Evolutionary conservation across 64 coral and sea anemone species (phyloP).

Genomic region (Montipora cactus): DNA sequence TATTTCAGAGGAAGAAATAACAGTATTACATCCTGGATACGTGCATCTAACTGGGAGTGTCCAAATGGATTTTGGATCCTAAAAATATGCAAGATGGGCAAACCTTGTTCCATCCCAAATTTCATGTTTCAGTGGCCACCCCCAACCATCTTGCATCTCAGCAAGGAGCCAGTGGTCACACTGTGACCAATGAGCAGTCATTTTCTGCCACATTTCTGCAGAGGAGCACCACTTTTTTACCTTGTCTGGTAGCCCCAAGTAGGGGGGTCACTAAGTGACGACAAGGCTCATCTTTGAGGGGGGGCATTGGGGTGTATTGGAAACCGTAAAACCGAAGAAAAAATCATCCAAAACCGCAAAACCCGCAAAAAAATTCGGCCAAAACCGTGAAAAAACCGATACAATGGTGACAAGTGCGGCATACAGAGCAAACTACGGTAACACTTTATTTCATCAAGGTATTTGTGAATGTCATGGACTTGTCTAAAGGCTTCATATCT

Average conservation of each 20-base stretch:
- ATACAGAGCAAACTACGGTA: too few species aligned
- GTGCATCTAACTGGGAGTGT: slow-evolving; percentile 72
- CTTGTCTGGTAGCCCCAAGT: slow-evolving; percentile 70
- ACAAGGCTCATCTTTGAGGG: slow-evolving; percentile 53
- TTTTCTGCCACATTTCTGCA: slow-evolving; percentile 75
- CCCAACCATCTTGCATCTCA: slow-evolving; percentile 65
- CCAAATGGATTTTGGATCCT: slow-evolving; percentile 79
- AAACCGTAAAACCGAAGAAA: too few species aligned
- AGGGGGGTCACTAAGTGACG: slow-evolving; percentile 60
- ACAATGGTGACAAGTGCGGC: too few species aligned
- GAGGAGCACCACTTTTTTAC: slow-evolving; percentile 77
- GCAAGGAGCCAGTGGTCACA: slow-evolving; percentile 74
- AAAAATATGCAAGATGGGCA: slow-evolving; percentile 77
- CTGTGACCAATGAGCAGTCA: slow-evolving; percentile 85
- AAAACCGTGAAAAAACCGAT: too few species aligned
- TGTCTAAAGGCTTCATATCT: too few species aligned
- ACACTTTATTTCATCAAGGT: too few species aligned
- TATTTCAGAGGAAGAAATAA: slow-evolving; percentile 49
- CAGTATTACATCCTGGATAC: slow-evolving; percentile 28
- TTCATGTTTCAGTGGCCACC: slow-evolving; percentile 51
- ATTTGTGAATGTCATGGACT: too few species aligned
- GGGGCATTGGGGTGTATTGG: too few species aligned
- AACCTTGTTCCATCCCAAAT: slow-evolving; percentile 69
- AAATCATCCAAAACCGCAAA: too few species aligned
- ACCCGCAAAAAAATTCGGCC: too few species aligned